Conservation (phyloP, 2,113 vertebrate species). For the Larimichthys crocea region DNA sequence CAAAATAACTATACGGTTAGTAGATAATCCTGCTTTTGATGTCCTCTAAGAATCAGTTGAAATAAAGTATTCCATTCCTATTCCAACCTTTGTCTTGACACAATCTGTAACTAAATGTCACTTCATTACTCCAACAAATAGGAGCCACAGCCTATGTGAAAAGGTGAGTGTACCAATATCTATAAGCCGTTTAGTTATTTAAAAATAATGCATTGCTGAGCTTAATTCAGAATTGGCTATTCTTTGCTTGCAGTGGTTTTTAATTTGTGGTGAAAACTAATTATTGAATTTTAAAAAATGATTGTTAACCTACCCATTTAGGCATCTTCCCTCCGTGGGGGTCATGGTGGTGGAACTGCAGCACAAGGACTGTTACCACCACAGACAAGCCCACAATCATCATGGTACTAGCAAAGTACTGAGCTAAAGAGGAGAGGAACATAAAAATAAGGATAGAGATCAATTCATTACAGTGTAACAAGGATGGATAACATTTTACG, state of each 20-base stretch:
- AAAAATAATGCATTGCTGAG: background rate
- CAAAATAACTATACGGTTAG: too few relatives aligned
- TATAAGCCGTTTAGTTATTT: background rate
- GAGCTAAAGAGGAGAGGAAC: constrained; percentile 80
- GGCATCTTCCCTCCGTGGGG: constrained; percentile 93
- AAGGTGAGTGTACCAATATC: background rate
- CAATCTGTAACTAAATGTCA: background rate
- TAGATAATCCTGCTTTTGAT: too few relatives aligned
- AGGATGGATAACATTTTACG: constrained; percentile 24
- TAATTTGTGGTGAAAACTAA: background rate
- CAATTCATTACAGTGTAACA: background rate
- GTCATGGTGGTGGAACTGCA: constrained; percentile 93
- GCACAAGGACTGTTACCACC: constrained; percentile 91
- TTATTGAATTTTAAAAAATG: background rate
- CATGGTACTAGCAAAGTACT: constrained; percentile 94
- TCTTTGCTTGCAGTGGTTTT: background rate
- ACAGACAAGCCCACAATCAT: constrained; percentile 92
- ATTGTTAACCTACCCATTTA: constrained; percentile 86
- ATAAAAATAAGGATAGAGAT: background rate
- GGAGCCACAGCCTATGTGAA: background rate
- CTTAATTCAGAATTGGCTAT: background rate
- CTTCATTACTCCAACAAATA: background rate
- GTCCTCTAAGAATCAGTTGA: background rate
- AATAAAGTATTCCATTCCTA: too few relatives aligned
- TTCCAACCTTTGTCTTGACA: background rate